These are phyloP conservation scores for Empis livida DNA, from an alignment of 2,888 invertebrate species.

Conservation along the genomic window DNA sequence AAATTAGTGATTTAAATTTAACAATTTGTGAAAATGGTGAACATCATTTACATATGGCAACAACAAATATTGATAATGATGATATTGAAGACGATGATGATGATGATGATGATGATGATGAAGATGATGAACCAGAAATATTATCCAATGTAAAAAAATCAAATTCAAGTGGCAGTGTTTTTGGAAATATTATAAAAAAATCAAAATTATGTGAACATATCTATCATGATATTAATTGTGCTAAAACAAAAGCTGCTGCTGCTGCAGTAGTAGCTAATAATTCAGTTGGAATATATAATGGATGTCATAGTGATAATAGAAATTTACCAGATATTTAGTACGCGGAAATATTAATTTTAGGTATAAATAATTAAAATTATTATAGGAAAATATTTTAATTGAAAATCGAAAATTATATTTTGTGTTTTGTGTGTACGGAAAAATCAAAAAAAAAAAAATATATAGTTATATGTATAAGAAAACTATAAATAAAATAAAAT, in stretches of 20 bases:
- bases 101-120: constrained; percentile 4
- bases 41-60: not conserved
- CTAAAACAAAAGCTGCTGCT: constrained; percentile 28
- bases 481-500: too few relatives aligned
- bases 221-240: constrained; percentile 34
- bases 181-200: constrained; percentile 27
- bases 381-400: not conserved
- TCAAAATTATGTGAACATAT: constrained; percentile 34
- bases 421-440: too few relatives aligned
- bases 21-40: constrained; percentile 13
- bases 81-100: constrained; percentile 11
- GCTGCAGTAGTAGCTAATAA: constrained; percentile 9
- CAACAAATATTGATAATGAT: not conserved
- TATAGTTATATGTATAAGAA: too few relatives aligned
- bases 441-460: too few relatives aligned
- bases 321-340: constrained; percentile 35
- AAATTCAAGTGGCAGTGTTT: constrained; percentile 8
- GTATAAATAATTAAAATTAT: not conserved
- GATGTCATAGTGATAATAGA: constrained; percentile 14
- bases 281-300: not conserved
- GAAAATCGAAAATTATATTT: too few relatives aligned
- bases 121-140: constrained; percentile 9
- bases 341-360: constrained; percentile 33
- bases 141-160: not conserved
- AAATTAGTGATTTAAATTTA: constrained; percentile 30